Base-by-base conservation (phyloP, 2,888 invertebrate genomes). In the Cremastinae sp. region DNA sequence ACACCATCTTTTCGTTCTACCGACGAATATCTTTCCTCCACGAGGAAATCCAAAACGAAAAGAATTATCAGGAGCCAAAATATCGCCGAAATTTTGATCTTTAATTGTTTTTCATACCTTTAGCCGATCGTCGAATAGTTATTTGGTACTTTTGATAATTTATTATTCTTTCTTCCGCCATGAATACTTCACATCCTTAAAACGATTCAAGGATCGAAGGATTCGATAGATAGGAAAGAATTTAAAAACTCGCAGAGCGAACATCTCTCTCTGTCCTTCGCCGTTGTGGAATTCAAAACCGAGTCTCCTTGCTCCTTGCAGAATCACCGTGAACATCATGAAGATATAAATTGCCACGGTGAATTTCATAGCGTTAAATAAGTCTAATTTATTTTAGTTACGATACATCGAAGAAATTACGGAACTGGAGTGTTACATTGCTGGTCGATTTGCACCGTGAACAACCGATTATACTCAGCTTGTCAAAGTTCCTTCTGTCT, bases 351-450 rank as follows among this genome's bases (percentile, higher is more conserved):
- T 68, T 39, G 22, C 39, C 1, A 59, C 43, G 51, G 12, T 66
- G 12, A 68, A 59, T 35, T 64, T 45, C 45, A 64, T 41, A 14
- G 53, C 55, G 39, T 8, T 16, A 18, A 10, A 61, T 71, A 10
- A 35, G 16, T 61, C 37, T 76, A 62, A 75, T 75, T 75, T 75
- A 68, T 75, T 68, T 53, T 58, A 75, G 65, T 68, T 53, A 58
- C 35, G 51, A 35, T 51, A 22, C 43, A 43, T 39, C 65, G 56
- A 58, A 61, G 53, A 12, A 45, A 51, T 47, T 53, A 37, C 22
- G 45, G 41, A 53, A 47, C 37, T 55, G 22, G 45, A 62, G 35
- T 37, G 35, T 59, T 66, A 55, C 65, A 75, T 71, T 75, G 65
- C 56, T 71, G 71, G 51, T 47, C 71, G 62, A 71, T 71, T 62